A percentile compares a stretch with the other conserved stretches of the same genome.
Conservation (phyloP, 2,113 vertebrate species). For the Agelaius tricolor region DNA sequence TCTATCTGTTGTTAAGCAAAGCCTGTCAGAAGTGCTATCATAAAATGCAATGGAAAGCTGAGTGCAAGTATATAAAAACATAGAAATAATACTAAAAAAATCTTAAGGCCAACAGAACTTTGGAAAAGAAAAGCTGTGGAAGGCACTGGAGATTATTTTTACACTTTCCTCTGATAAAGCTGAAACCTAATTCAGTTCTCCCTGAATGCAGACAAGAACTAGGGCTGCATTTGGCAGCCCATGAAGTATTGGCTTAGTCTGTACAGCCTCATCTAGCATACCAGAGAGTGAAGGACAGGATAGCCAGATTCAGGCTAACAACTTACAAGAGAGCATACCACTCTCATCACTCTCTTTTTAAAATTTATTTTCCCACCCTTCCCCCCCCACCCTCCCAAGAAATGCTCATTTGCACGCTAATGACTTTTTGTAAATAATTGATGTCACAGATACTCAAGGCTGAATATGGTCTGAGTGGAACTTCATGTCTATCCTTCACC, state of each 20-base stretch:
- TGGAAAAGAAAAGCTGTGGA: not conserved
- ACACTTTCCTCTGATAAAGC: not conserved
- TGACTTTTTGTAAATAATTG: not conserved
- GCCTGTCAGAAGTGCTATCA: not conserved
- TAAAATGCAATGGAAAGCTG: not conserved
- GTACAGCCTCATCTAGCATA: not conserved
- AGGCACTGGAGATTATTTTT: not conserved
- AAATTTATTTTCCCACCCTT: not conserved
- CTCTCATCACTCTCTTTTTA: not conserved
- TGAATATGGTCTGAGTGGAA: not conserved
- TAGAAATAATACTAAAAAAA: not conserved
- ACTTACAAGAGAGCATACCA: not conserved
- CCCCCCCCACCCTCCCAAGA: not conserved
- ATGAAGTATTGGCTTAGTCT: not conserved
- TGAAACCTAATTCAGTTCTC: not conserved
- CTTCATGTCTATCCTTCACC: not conserved
- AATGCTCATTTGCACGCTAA: not conserved
- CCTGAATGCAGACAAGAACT: not conserved
- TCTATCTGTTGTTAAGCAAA: slow-evolving; percentile 10
- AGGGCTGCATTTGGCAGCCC: not conserved
- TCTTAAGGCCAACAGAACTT: not conserved
- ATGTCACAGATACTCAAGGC: not conserved
- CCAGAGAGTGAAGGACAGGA: not conserved
- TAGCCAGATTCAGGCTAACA: not conserved
- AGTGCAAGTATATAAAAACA: not conserved